Evolutionary conservation across 2,888 invertebrate species (phyloP).

Genomic region (Drosophila melanosoma): DNA sequence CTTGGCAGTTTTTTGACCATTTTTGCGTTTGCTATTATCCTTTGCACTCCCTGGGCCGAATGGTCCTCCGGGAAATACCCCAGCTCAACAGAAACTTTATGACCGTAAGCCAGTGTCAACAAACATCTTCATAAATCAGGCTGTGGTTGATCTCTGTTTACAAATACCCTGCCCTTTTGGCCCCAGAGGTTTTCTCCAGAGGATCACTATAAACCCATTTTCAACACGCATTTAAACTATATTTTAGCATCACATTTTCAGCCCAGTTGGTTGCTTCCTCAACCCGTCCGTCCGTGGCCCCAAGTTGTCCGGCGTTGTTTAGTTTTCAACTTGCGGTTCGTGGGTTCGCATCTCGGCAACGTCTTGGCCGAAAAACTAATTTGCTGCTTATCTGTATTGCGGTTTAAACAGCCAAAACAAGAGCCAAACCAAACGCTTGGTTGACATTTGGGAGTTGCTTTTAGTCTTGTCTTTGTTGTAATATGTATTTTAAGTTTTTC

Average conservation of each 20-base stretch:
- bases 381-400: slow-evolving; percentile 79
- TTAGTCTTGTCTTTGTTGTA: slow-evolving; percentile 29
- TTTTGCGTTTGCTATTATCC: not conserved
- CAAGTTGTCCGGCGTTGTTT: slow-evolving; percentile 55
- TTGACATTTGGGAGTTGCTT: slow-evolving; percentile 34
- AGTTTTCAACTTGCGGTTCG: slow-evolving; percentile 70
- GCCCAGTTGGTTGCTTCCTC: slow-evolving; percentile 15
- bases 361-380: slow-evolving; percentile 81
- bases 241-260: slow-evolving; percentile 39
- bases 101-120: slow-evolving; percentile 39
- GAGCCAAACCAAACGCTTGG: slow-evolving; percentile 32
- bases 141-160: slow-evolving; percentile 43
- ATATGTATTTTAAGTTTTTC: slow-evolving; percentile 32
- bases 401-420: slow-evolving; percentile 72
- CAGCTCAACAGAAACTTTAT: slow-evolving; percentile 8
- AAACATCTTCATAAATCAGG: slow-evolving; percentile 61
- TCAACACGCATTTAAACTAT: slow-evolving; percentile 50
- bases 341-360: slow-evolving; percentile 64
- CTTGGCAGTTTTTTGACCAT: not conserved
- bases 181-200: slow-evolving; percentile 50
- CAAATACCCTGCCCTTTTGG: slow-evolving; percentile 12
- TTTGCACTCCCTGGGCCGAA: not conserved
- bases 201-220: slow-evolving; percentile 72
- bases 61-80: slow-evolving; percentile 15
- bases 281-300: not conserved